A percentile compares a stretch with the other conserved stretches of the same genome.
Conservation (phyloP, 2,797 vertebrate species). For the Sebastes dallii region DNA sequence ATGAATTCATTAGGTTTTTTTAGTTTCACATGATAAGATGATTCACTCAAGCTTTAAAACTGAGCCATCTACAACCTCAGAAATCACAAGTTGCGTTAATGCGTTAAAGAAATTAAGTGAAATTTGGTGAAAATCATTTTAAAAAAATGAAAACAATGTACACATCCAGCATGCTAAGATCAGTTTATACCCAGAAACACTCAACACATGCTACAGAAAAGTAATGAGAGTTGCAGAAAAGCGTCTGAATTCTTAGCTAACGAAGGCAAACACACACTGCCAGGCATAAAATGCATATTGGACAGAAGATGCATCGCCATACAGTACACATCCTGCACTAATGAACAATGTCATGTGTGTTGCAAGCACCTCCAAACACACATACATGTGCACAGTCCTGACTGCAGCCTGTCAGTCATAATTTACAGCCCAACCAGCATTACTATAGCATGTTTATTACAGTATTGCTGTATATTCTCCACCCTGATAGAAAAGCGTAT, state of each 20-base stretch:
- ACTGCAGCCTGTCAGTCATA: constrained; percentile 17
- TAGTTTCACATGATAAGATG: no score
- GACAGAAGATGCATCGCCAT: background rate
- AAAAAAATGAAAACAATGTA: background rate
- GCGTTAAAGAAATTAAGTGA: no score
- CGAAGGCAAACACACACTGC: constrained; percentile 3
- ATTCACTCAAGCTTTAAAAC: no score
- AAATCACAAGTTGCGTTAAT: no score
- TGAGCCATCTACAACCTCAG: no score
- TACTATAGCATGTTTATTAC: constrained; percentile 36
- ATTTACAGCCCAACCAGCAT: constrained; percentile 16
- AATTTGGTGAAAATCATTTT: no score
- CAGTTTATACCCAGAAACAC: background rate
- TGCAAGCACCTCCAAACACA: no score
- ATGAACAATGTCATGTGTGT: background rate
- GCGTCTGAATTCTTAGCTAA: no score
- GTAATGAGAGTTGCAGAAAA: accelerated
- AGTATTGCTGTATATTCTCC: background rate
- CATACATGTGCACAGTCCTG: background rate
- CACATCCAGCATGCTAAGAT: background rate
- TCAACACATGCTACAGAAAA: background rate
- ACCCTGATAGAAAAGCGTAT: constrained; percentile 45
- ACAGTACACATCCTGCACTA: background rate
- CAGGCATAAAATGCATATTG: background rate
- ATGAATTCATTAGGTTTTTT: no score